These are phyloP conservation scores for Hetaerina titia DNA, from an alignment of 2,888 invertebrate species.

Conservation along the genomic window DNA sequence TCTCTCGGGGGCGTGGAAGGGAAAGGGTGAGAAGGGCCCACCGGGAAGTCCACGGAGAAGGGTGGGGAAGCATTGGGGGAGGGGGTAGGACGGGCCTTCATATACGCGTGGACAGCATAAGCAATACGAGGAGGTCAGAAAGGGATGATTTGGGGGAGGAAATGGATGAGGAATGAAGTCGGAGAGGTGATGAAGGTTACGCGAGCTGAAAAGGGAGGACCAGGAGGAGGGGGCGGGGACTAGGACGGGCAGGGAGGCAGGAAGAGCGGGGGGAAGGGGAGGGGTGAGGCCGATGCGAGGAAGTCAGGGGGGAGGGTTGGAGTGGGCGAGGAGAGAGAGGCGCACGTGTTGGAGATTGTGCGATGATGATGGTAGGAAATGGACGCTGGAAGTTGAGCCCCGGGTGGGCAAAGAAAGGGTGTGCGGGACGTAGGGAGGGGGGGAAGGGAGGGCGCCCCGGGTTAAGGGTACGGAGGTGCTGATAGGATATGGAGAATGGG, in stretches of 20 bases:
- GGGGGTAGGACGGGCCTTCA: background rate
- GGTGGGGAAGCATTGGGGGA: background rate
- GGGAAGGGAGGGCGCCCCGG: background rate
- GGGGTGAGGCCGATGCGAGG: background rate
- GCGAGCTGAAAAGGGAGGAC: background rate
- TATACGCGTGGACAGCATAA: conserved; percentile 58
- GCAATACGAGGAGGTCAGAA: conserved; percentile 56
- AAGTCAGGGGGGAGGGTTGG: background rate
- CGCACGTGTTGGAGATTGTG: conserved; percentile 58
- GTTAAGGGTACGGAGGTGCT: conserved; percentile 38
- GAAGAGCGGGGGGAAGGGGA: background rate
- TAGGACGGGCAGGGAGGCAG: background rate
- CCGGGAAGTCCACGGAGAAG: background rate
- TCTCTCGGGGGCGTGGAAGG: background rate
- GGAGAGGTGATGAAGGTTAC: conserved; percentile 57
- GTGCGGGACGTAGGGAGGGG: background rate
- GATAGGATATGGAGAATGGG: conserved; percentile 49
- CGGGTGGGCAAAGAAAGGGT: conserved; percentile 2
- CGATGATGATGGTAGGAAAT: conserved; percentile 62
- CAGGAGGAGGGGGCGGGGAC: background rate
- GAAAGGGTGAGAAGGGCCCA: background rate
- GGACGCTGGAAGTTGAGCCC: background rate
- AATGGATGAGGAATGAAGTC: conserved; percentile 62
- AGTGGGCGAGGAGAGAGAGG: background rate
- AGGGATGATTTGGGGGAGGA: conserved; percentile 58